These are phyloP conservation scores for Varecia variegata DNA, from an alignment of 2,797 vertebrate genomes.

Conservation along the genomic window DNA sequence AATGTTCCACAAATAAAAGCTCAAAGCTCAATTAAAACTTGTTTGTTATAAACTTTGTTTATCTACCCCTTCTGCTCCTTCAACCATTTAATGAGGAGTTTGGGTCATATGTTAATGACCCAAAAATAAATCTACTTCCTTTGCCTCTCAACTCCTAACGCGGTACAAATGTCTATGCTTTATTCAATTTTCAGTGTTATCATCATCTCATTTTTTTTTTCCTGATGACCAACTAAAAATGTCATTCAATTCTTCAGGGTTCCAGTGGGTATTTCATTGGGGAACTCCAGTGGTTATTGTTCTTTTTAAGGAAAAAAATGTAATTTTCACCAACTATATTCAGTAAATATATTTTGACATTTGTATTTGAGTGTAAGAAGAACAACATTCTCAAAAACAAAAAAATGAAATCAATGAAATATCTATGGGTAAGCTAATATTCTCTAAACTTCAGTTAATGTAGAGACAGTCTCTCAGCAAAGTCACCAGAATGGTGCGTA, in stretches of 20 bases:
- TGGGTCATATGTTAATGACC: neutral
- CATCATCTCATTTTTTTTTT: neutral
- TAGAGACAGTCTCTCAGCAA: neutral
- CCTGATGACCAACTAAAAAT: neutral
- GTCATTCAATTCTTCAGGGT: neutral
- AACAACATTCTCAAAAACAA: neutral
- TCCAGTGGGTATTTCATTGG: neutral
- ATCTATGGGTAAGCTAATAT: neutral
- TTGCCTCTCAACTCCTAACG: neutral
- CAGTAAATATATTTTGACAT: neutral
- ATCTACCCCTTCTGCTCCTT: neutral
- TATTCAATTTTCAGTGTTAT: neutral
- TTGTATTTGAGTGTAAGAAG: neutral
- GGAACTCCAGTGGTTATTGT: neutral
- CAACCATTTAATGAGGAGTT: neutral
- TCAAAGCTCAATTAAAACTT: neutral
- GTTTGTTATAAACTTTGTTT: neutral
- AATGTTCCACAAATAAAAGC: neutral
- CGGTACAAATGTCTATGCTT: neutral
- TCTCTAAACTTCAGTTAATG: neutral
- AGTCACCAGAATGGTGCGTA: neutral
- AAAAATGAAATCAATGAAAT: neutral
- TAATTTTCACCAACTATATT: neutral
- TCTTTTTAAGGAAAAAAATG: neutral
- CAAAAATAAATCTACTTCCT: neutral